Evolutionary conservation across 2,888 invertebrate species (phyloP).

Genomic region (Hirtodrosophila duncani): DNA sequence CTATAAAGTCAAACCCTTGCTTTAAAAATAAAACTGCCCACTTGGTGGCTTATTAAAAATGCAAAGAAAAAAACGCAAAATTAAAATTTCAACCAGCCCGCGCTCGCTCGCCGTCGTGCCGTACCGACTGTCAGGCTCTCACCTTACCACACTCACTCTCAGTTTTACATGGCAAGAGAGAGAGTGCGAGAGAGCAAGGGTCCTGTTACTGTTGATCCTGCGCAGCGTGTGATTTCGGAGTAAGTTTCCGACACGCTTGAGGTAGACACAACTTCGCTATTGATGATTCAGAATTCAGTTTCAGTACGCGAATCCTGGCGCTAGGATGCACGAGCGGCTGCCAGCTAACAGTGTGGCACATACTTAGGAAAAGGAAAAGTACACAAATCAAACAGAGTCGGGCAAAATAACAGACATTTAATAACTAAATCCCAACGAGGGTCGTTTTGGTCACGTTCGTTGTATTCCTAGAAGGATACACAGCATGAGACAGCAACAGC

Average conservation of each 20-base stretch:
- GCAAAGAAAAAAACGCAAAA: conserved; percentile 43
- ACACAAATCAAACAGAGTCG: conserved; percentile 12
- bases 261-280: conserved; percentile 17
- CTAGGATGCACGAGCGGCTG: conserved; percentile 65
- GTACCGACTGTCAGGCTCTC: no score
- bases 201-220: conserved; percentile 6
- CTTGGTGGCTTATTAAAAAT: conserved; percentile 56
- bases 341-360: conserved; percentile 52
- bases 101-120: not conserved
- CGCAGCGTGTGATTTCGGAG: conserved; percentile 14
- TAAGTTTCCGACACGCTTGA: conserved; percentile 23
- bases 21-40: conserved; percentile 35
- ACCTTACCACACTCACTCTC: not conserved
- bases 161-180: no score
- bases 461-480: conserved; percentile 65
- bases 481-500: conserved; percentile 48
- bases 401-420: conserved; percentile 47
- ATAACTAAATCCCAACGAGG: conserved; percentile 61
- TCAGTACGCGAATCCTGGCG: conserved; percentile 69
- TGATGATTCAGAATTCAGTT: conserved; percentile 60
- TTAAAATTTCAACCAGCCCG: conserved; percentile 52
- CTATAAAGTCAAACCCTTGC: conserved; percentile 39
- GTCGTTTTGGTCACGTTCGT: conserved; percentile 53
- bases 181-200: no score
- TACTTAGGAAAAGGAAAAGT: conserved; percentile 52